phyloP scores from a whole-genome alignment of 1,140 invertebrate species.

The Halesus radiatus region DNA sequence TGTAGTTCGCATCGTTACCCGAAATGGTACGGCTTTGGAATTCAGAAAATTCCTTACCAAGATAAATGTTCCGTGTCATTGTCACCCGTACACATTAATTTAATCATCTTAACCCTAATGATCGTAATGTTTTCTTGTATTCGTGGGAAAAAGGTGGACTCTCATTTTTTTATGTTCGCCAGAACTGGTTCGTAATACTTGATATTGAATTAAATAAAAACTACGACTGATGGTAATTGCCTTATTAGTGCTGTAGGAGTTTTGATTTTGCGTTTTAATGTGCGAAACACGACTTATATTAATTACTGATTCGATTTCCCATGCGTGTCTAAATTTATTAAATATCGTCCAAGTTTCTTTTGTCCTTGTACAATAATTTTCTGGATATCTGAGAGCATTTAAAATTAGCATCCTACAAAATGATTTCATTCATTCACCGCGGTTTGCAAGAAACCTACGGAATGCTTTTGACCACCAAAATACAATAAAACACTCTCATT shows the following conservation, averaged over 20 bases:
- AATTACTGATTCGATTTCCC: background rate
- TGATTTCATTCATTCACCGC: constrained; percentile 15
- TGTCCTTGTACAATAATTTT: background rate
- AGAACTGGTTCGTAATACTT: too few relatives aligned
- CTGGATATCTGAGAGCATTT: background rate
- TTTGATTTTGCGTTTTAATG: too few relatives aligned
- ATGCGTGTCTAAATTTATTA: background rate
- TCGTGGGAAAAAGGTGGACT: constrained; percentile 5
- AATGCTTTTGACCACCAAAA: constrained; percentile 36
- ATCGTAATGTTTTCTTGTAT: background rate
- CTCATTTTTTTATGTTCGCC: background rate
- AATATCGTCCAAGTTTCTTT: background rate
- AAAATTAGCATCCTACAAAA: background rate
- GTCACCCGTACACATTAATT: constrained; percentile 16
- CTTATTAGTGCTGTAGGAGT: too few relatives aligned
- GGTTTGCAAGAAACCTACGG: background rate
- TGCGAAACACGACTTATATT: background rate
- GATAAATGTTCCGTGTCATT: constrained; percentile 18
- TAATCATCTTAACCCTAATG: background rate
- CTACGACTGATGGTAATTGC: too few relatives aligned
- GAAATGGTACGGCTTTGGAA: background rate
- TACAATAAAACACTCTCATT: constrained; percentile 1
- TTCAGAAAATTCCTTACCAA: background rate
- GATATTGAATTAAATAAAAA: too few relatives aligned
- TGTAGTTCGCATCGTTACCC: background rate